Conservation (phyloP, 2,113 vertebrate genomes). For the Tauraco erythrolophus region DNA sequence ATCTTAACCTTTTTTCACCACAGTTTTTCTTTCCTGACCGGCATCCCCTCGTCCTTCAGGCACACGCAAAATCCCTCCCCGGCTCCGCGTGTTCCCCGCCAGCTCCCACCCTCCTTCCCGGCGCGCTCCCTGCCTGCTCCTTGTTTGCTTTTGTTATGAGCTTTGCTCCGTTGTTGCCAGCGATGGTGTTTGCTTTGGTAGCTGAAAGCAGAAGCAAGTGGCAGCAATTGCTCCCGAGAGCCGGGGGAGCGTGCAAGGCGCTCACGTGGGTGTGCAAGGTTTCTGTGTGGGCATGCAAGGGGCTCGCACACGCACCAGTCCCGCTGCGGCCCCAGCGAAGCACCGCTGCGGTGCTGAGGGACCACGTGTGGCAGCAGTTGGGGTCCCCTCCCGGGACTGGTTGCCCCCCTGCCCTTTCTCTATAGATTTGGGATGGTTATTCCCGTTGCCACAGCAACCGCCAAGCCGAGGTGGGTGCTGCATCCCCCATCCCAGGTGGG, state of each 20-base stretch:
- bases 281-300: accelerated
- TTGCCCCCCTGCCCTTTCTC: not conserved
- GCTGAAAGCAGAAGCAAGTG: not conserved
- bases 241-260: not conserved
- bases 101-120: not conserved
- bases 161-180: not conserved
- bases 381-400: not conserved
- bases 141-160: not conserved
- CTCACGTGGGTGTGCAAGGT: not conserved
- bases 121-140: accelerated
- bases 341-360: too few relatives aligned
- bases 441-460: not conserved
- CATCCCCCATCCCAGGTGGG: not conserved
- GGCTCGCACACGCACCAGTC: too few relatives aligned
- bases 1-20: not conserved
- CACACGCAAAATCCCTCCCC: accelerated
- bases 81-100: accelerated
- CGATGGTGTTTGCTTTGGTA: not conserved
- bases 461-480: accelerated
- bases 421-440: not conserved
- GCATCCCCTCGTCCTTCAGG: not conserved
- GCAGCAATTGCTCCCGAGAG: not conserved
- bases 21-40: not conserved
- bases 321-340: not conserved
- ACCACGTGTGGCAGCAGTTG: accelerated